phyloP scores from a whole-genome alignment of 1,140 invertebrate species.

The Heliconius nattereri region DNA sequence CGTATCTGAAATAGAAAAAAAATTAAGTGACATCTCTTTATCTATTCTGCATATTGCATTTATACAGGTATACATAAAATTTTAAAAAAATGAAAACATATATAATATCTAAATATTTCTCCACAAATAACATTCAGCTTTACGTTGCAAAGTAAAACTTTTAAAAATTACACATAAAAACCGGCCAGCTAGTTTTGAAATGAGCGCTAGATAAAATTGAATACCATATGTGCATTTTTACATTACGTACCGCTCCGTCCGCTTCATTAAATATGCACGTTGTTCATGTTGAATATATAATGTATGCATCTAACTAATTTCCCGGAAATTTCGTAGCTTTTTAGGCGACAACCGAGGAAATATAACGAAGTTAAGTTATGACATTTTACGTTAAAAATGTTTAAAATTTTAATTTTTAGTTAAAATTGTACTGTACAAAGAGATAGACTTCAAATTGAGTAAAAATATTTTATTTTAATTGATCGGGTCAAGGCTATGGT shows the following conservation, averaged over 20 bases:
- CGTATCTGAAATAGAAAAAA: too few species aligned
- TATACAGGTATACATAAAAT: too few species aligned
- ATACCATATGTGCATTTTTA: conserved; percentile 27
- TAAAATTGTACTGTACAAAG: too few species aligned
- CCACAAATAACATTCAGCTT: not conserved
- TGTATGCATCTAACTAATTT: conserved; percentile 19
- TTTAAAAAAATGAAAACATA: too few species aligned
- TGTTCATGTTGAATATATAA: conserved; percentile 17
- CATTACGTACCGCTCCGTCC: conserved; percentile 11
- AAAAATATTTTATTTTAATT: too few species aligned
- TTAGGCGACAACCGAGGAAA: not conserved
- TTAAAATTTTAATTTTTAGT: too few species aligned
- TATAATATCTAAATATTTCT: not conserved
- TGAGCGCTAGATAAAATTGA: conserved; percentile 18
- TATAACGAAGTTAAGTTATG: not conserved
- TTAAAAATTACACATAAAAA: conserved; percentile 16
- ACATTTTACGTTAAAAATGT: not conserved
- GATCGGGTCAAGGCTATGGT: too few species aligned
- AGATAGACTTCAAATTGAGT: too few species aligned
- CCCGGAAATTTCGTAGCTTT: not conserved
- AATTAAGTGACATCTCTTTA: too few species aligned
- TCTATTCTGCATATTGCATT: too few species aligned
- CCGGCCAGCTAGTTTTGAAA: not conserved
- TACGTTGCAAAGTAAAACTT: not conserved
- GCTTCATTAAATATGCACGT: conserved; percentile 25